Base-by-base conservation (phyloP, 2,113 vertebrate species). In the Cryptomyrus ogoouensis region DNA sequence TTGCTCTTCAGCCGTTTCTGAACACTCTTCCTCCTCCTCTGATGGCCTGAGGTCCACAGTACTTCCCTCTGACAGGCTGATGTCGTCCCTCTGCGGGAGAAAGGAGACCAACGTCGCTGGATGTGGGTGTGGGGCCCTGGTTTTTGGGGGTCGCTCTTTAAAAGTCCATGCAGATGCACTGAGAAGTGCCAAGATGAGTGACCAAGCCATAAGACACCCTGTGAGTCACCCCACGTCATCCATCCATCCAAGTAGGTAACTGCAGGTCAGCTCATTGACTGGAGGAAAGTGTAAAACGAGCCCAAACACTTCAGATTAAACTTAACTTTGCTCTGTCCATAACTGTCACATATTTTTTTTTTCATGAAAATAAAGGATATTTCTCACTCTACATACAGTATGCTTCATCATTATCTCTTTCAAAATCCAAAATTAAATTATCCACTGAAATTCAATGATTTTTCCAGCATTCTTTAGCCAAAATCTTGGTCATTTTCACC, bases 11-110 rank as follows among this genome's bases (percentile, higher is more conserved):
- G 96, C 96, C 84, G 96, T 96, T 93, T 98, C 98, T 0, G 97
- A 97, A 91, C 96, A 96, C 93, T 98, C 97, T 52, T 99, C 98
- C 92, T 98, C 96, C 85, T 98, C 97, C 84, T 99, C 98, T 0
- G 97, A 96, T 90, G 98, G 98, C 94, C 97, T 97, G 93, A 99
- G 95, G 95, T 99, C 98, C 90, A 98, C 97, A 0, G 98, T 99
- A 94, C 98, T 99, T 90, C 98, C 98, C 94, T 99, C 98, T 0
- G 98, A 99, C 91, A 97, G 96, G 91, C 98, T 99, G 95, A 94
- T 90, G 0, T 97, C 96, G 31, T 99, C 98, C 31, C 96, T 96
- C 93, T 96, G 96, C 94, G 96, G 89, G 80, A 91, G 42, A 0
- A 0, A 89, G 89, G 90, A 90, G 92, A 66, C 35, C 39, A 44